These are phyloP conservation scores for Symphodus melops DNA, from an alignment of 2,113 vertebrate species.

Conservation along the genomic window DNA sequence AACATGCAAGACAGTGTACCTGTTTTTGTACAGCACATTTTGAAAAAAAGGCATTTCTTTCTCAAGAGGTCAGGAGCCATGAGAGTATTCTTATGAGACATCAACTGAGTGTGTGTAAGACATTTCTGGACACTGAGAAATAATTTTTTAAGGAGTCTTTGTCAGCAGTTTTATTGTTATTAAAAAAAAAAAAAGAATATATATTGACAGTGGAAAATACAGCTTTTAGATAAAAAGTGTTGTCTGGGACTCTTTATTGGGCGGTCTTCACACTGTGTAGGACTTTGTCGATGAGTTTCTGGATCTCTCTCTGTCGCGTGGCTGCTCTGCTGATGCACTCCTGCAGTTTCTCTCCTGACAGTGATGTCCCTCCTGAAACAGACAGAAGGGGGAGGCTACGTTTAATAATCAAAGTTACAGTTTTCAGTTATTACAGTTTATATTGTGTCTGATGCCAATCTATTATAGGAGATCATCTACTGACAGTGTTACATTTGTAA, in stretches of 20 bases:
- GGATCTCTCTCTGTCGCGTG: constrained; percentile 90
- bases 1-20: constrained; percentile 77
- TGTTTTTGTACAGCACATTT: constrained; percentile 81
- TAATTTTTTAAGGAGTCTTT: constrained; percentile 86
- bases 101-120: constrained; percentile 66
- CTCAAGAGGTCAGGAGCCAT: constrained; percentile 76
- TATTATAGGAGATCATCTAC: too few species aligned
- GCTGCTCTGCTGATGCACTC: constrained; percentile 91
- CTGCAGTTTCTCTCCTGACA: constrained; percentile 93
- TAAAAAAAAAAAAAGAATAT: constrained; percentile 81
- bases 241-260: constrained; percentile 76
- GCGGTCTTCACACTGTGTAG: constrained; percentile 83
- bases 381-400: not conserved
- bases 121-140: constrained; percentile 83
- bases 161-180: constrained; percentile 89
- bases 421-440: too few species aligned
- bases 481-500: too few species aligned
- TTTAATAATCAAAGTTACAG: too few species aligned
- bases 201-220: constrained; percentile 90
- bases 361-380: constrained; percentile 88
- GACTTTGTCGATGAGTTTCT: constrained; percentile 90
- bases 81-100: constrained; percentile 78
- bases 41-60: constrained; percentile 77
- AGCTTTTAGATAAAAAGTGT: constrained; percentile 83
- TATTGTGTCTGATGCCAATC: too few species aligned